Conservation (phyloP, 2,797 vertebrate species). For the Peromyscus melanophrys region DNA sequence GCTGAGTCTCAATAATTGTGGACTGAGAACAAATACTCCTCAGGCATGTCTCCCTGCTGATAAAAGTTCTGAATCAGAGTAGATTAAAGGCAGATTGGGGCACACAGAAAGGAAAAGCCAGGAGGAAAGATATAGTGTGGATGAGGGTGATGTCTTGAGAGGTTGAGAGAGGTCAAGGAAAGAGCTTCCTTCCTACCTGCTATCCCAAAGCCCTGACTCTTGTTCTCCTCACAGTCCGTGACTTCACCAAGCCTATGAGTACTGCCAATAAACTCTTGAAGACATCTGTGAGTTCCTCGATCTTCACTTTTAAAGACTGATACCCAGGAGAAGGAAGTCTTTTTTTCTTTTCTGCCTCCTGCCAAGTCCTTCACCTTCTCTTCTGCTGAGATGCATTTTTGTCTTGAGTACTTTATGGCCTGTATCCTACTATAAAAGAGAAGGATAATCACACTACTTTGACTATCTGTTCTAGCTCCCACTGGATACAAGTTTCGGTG, state of each 20-base stretch:
- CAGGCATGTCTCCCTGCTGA: neutral
- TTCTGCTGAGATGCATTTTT: neutral
- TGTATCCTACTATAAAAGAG: neutral
- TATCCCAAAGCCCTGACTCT: neutral
- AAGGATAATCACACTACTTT: neutral
- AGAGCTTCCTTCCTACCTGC: fast-evolving
- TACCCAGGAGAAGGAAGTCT: neutral
- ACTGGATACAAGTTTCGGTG: neutral
- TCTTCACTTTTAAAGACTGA: slow-evolving; percentile 62
- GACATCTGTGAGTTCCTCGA: slow-evolving; percentile 45
- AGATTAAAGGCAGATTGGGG: neutral
- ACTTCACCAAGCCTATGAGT: neutral
- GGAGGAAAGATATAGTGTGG: neutral
- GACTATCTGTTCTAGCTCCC: neutral
- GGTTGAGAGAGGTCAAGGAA: neutral
- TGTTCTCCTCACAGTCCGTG: slow-evolving; percentile 33
- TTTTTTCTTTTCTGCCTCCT: neutral
- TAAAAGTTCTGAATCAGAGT: neutral
- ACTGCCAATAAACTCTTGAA: slow-evolving; percentile 66
- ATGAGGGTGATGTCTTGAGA: neutral
- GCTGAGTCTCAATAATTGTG: neutral
- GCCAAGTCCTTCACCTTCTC: neutral
- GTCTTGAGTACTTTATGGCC: neutral
- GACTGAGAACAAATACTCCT: neutral
- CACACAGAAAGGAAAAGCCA: neutral